phyloP scores from a whole-genome alignment of 2,888 invertebrate genomes.

The Drosophila eohydei region DNA sequence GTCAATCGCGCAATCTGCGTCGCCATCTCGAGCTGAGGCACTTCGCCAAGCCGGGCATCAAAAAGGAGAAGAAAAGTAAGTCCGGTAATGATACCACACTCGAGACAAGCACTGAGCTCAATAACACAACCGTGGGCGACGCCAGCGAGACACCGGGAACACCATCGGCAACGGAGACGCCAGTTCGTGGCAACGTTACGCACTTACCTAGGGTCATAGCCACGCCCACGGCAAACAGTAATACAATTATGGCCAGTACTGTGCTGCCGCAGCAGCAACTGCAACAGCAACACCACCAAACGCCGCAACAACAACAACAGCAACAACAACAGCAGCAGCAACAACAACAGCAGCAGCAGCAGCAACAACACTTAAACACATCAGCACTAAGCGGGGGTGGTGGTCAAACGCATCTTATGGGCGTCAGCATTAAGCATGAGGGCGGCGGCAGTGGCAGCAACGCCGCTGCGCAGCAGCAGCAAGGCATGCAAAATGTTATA shows the following conservation, averaged over 20 bases:
- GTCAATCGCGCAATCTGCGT: constrained; percentile 87
- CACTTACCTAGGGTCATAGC: constrained; percentile 58
- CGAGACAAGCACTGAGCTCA: constrained; percentile 62
- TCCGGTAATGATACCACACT: constrained; percentile 73
- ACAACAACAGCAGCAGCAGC: constrained; percentile 52
- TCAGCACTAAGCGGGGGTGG: constrained; percentile 61
- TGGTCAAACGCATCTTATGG: constrained; percentile 66
- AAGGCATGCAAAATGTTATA: constrained; percentile 81
- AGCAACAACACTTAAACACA: constrained; percentile 66
- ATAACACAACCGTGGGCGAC: constrained; percentile 62
- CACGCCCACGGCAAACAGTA: constrained; percentile 42
- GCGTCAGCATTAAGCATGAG: constrained; percentile 64
- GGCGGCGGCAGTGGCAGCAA: constrained; percentile 39
- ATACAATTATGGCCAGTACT: constrained; percentile 63
- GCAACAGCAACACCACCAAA: constrained; percentile 54
- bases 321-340: constrained; percentile 55
- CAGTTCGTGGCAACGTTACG: constrained; percentile 39
- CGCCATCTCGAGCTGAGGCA: constrained; percentile 86
- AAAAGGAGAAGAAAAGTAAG: constrained; percentile 85
- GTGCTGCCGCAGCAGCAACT: constrained; percentile 69
- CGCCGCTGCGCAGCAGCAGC: constrained; percentile 55
- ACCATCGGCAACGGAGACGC: constrained; percentile 39
- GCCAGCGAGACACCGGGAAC: constrained; percentile 45
- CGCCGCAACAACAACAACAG: constrained; percentile 56
- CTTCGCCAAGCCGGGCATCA: constrained; percentile 85